Conservation (phyloP, 1,140 invertebrate genomes). For the Drosophila equinoxialis region DNA sequence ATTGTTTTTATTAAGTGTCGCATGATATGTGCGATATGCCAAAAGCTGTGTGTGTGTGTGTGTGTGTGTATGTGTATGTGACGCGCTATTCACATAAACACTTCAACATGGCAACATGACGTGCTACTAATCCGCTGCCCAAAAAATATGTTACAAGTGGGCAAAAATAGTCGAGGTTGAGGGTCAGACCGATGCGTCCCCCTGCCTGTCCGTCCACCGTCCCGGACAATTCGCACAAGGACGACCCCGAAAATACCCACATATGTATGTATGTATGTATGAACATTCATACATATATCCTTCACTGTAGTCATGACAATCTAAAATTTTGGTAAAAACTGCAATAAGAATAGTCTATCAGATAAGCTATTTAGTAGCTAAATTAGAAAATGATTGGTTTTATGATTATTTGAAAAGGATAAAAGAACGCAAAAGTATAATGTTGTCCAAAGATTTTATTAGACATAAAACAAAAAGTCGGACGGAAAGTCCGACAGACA, state of each 20-base stretch:
- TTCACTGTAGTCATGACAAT: background rate
- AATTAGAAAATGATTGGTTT: no score
- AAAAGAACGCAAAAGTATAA: no score
- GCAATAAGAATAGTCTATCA: no score
- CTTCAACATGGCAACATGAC: slow-evolving; percentile 82
- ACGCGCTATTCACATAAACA: slow-evolving; percentile 73
- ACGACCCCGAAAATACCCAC: background rate
- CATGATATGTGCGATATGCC: slow-evolving; percentile 71
- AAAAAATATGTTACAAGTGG: slow-evolving; percentile 81
- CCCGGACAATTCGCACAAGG: slow-evolving; percentile 6
- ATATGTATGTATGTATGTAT: no score
- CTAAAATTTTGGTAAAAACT: no score
- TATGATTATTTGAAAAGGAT: no score
- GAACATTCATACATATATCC: background rate
- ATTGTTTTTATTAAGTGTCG: slow-evolving; percentile 83
- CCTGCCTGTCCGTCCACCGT: background rate
- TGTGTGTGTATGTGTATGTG: slow-evolving; percentile 23
- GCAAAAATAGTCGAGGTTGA: slow-evolving; percentile 46
- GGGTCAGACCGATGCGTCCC: slow-evolving; percentile 1
- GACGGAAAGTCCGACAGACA: no score
- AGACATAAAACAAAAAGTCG: no score
- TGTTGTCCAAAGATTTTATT: no score
- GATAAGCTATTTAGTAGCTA: no score
- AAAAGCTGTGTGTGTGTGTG: slow-evolving; percentile 18
- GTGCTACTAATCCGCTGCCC: slow-evolving; percentile 78